Base-by-base conservation (phyloP, 2,797 vertebrate genomes). In the Hippoglossus hippoglossus region DNA sequence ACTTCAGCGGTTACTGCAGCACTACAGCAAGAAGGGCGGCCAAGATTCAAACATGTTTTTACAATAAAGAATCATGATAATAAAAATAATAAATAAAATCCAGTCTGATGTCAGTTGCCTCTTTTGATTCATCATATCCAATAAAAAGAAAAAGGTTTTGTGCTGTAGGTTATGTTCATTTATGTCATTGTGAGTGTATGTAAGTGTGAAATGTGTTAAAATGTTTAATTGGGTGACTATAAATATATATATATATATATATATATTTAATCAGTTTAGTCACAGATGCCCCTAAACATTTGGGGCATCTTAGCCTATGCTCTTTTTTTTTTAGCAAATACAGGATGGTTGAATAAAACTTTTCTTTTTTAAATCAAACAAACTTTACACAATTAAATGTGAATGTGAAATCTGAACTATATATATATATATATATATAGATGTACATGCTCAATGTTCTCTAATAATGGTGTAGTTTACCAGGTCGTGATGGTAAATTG, bases 11-110 rank as follows among this genome's bases (percentile, higher is more conserved):
- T 26, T 36, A 34, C 24, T 62, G 16, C 24, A 36, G 10, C 2
- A 10, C 26, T 3, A n/a, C 59, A 24, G 6, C 47, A 1, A 56
- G 19, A 34, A 39, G 5, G 7, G n/a, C 5, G 18, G 6, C 18
- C 18, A 22, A 44, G 41, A 44, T 44, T 44, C 11, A 31, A 22
- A 66, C n/a, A 3, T 49, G 44, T 61, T 67, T 63, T 46, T 39
- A 39, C 36, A 39, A 39, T 39, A 39, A 39, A 39, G 2, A 39
- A 39, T 39, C 36, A 39, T 39, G 12, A 67, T 21, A 21, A 39
- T 22, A 39, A 34, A 19, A 69, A 24, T 0, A 50, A 2, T 51
- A 3, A 56, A 46, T 58, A 19, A 71, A 64, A 55, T 18, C n/a
- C 0, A 1, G 0, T 39, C 63, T 67, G 22, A 54, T 0, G 2